phyloP scores from a whole-genome alignment of 2,797 vertebrate species.

The Hydrocynus forskahlii region DNA sequence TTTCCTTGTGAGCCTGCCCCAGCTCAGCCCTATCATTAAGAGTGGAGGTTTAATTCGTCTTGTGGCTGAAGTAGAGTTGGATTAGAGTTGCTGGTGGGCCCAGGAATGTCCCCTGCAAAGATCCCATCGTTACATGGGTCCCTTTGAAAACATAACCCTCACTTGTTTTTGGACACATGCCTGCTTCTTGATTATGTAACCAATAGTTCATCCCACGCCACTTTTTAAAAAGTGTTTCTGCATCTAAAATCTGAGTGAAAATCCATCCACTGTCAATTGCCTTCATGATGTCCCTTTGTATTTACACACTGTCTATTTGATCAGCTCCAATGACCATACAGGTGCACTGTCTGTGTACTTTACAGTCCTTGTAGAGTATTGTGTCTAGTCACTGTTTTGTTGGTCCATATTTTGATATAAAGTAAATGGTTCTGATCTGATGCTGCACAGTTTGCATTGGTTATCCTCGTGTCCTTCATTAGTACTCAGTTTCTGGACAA shows the following conservation, averaged over 20 bases:
- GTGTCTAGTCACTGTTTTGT: no score
- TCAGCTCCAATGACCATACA: no score
- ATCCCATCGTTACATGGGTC: conserved; percentile 33
- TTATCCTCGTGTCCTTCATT: no score
- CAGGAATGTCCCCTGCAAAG: conserved; percentile 39
- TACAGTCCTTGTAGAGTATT: no score
- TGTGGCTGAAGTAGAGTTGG: conserved; percentile 14
- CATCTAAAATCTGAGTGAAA: not conserved
- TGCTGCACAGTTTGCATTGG: no score
- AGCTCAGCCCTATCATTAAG: conserved; percentile 1
- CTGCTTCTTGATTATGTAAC: conserved; percentile 23
- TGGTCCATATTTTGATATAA: no score
- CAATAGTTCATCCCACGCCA: not conserved
- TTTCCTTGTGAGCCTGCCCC: conserved; percentile 33
- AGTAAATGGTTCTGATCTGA: no score
- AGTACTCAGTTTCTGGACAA: no score
- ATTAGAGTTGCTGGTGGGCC: conserved; percentile 37
- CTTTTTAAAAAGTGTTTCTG: not conserved
- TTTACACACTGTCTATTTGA: no score
- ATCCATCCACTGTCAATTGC: no score
- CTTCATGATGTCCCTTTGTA: no score
- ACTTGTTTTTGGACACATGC: conserved; percentile 29
- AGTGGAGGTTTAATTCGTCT: conserved; percentile 23
- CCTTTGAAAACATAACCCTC: not conserved
- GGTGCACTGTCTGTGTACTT: no score